These are phyloP conservation scores for Hypothenemus hampei DNA, from an alignment of 1,140 invertebrate species.

Conservation along the genomic window DNA sequence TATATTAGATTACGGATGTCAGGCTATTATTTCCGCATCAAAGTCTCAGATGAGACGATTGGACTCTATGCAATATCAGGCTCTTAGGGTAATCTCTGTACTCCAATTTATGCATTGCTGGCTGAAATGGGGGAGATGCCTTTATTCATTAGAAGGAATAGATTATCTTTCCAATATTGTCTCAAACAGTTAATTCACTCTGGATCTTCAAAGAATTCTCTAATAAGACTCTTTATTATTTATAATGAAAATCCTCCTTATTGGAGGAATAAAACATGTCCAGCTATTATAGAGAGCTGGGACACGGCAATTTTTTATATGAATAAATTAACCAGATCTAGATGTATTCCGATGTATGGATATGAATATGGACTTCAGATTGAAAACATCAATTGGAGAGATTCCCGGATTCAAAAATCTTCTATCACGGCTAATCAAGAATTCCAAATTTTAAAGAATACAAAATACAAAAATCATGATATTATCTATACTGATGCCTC, in stretches of 20 bases:
- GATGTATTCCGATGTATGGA: background rate
- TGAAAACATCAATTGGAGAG: background rate
- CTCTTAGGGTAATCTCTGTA: background rate
- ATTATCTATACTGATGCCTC: conserved; percentile 1
- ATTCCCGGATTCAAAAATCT: background rate
- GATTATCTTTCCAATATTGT: background rate
- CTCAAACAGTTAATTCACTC: background rate
- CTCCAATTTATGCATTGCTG: background rate
- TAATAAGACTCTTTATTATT: background rate
- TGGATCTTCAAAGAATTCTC: background rate
- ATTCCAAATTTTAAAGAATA: background rate
- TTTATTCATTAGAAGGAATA: background rate
- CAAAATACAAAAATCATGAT: background rate
- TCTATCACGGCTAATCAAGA: background rate
- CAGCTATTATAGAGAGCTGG: background rate
- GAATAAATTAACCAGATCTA: background rate
- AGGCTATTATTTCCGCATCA: background rate
- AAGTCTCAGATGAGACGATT: background rate
- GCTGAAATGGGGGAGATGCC: background rate
- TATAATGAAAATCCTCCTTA: background rate
- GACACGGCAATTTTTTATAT: background rate
- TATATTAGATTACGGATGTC: conserved; percentile 18
- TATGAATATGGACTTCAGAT: background rate
- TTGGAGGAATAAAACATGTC: background rate
- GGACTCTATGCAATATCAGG: conserved; percentile 9